A percentile compares a stretch with the other conserved stretches of the same genome.
Evolutionary conservation across 2,797 vertebrate species (phyloP).

Genomic region (Liparis tanakae): DNA sequence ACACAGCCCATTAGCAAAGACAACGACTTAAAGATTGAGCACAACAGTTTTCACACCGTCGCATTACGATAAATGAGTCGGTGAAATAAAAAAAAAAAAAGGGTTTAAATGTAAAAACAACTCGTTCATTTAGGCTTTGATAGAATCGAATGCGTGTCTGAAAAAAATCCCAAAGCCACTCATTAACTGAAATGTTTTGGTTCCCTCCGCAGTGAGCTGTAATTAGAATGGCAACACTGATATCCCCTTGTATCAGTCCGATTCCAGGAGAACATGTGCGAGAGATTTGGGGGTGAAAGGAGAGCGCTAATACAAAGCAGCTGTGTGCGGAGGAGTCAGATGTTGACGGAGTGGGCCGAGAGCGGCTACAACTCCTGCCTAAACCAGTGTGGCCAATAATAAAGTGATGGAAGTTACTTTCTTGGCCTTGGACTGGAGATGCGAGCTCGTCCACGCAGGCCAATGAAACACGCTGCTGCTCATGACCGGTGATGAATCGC

Average conservation of each 20-base stretch:
- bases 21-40: conserved; percentile 13
- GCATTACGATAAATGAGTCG: conserved; percentile 62
- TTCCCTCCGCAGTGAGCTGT: conserved; percentile 74
- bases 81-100: conserved; percentile 35
- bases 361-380: conserved; percentile 69
- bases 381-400: conserved; percentile 77
- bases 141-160: conserved; percentile 46
- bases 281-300: conserved; percentile 81
- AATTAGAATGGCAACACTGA: conserved; percentile 86
- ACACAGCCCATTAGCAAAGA: conserved; percentile 17
- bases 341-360: conserved; percentile 72
- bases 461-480: conserved; percentile 58
- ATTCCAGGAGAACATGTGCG: conserved; percentile 82
- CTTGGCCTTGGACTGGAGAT: conserved; percentile 59
- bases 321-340: conserved; percentile 78
- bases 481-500: conserved; percentile 66
- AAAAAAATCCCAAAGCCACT: conserved; percentile 72
- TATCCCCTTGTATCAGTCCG: conserved; percentile 83
- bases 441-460: conserved; percentile 49
- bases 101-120: conserved; percentile 61
- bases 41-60: conserved; percentile 27
- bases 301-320: conserved; percentile 81
- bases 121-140: conserved; percentile 57
- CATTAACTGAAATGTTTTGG: conserved; percentile 79
- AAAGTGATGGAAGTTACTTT: conserved; percentile 77